These are phyloP conservation scores for Paralichthys olivaceus DNA, from an alignment of 2,113 vertebrate species.

Conservation along the genomic window DNA sequence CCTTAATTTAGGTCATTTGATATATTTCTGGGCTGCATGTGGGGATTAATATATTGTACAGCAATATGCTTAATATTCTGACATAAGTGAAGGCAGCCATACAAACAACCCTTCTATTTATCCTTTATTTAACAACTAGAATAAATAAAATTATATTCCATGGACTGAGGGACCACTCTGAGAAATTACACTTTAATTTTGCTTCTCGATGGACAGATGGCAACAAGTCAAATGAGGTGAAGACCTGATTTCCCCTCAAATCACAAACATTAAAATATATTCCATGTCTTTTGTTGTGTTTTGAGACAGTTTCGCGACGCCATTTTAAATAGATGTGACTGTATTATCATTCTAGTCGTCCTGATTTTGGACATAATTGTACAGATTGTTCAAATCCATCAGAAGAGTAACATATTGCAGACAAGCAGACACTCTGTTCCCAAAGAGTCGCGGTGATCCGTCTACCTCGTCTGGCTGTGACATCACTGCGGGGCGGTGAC, in stretches of 20 bases:
- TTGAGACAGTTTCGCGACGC: neutral
- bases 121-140: neutral
- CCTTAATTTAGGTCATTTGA: neutral
- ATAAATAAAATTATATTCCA: neutral
- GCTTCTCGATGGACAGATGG: neutral
- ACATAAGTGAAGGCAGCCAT: neutral
- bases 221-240: neutral
- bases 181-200: neutral
- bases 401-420: neutral
- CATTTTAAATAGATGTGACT: neutral
- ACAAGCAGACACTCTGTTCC: constrained; percentile 24
- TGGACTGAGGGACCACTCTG: neutral
- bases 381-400: neutral
- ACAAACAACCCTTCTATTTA: neutral
- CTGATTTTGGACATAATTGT: neutral
- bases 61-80: neutral
- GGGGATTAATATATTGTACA: neutral
- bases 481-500: constrained; percentile 41
- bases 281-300: neutral
- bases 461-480: constrained; percentile 59
- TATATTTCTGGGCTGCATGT: neutral
- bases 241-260: neutral
- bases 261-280: neutral
- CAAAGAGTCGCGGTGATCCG: constrained; percentile 38
- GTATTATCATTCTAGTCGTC: neutral